Evolutionary conservation across 2,888 invertebrate species (phyloP), one percentile per base, ranked within the genome.

Genomic region (Achlya flavicornis): DNA sequence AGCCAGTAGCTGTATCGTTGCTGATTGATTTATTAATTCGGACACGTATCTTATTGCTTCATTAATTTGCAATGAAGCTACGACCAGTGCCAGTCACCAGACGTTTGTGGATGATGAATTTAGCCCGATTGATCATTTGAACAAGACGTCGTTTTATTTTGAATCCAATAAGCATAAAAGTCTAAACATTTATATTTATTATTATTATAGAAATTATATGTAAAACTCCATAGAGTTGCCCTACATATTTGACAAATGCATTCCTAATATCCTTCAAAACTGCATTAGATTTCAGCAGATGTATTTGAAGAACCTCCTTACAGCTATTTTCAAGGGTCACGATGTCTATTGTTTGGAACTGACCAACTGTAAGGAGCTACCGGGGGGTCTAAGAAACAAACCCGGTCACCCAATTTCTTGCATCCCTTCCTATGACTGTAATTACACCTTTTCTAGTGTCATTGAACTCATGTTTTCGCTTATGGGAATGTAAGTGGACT

Each of bases 381-480:
- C 80, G 85, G 90, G 93, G 93, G 89, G 86, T 84, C 86, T 78
- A 78, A 79, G 81, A 82, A 84, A 83, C 77, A 80, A 88, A 88
- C 83, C 77, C 85, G 91, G 92, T 92, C 88, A 90, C 91, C 90
- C 86, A 89, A 89, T 88, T 91, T 83, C 90, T 89, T 81, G 84
- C 83, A 83, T 87, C 87, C 90, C 89, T 88, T 76, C 74, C 64
- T 73, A 72, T 76, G 82, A 80, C 79, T 84, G 79, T 92, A 93
- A 93, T 93, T 93, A 92, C 86, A 88, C 88, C 87, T 90, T 87
- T 83, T 66, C 80, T 75, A 79, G 83, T 87, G 91, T 92, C 93
- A 77, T 89, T 91, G 92, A 92, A 92, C 92, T 88, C 84, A 82
- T 86, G 82, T 87, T 88, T 86, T 84, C 77, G 81, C 75, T 82